Percentiles rank a stretch among this genome's conserved stretches.
Conservation (phyloP, 1,140 invertebrate genomes). For the Diorhabda elongata region DNA sequence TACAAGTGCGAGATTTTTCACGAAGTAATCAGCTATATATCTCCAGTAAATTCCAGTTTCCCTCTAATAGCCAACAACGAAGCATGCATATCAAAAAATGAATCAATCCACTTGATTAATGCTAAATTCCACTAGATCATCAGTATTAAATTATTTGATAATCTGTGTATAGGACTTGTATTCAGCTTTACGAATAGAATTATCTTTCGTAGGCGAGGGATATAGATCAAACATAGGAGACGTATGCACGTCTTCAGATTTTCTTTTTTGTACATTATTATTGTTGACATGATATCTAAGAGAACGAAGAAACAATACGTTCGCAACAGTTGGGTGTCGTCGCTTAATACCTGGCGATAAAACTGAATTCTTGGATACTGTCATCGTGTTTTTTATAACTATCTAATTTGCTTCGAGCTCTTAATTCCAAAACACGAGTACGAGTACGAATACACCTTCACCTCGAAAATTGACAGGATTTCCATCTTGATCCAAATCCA, state of each 20-base stretch:
- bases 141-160: conserved; percentile 17
- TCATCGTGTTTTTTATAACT: too few species aligned
- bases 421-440: not conserved
- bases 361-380: too few species aligned
- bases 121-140: conserved; percentile 10
- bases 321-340: too few species aligned
- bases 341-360: too few species aligned
- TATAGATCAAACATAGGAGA: conserved; percentile 19
- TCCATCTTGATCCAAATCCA: not conserved
- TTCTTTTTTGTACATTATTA: too few species aligned
- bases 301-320: too few species aligned
- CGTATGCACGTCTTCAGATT: not conserved
- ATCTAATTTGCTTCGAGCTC: not conserved
- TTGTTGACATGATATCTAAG: too few species aligned
- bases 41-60: conserved; percentile 8
- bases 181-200: conserved; percentile 17
- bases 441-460: not conserved
- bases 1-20: too few species aligned
- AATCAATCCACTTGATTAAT: conserved; percentile 7
- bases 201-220: not conserved
- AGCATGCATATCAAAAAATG: conserved; percentile 6
- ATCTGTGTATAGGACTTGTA: conserved; percentile 9
- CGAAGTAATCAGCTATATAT: too few species aligned
- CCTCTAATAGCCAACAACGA: conserved; percentile 6
- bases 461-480: not conserved